phyloP scores from a whole-genome alignment of 37 sponge, comb jelly and placozoan species.

The Petrosia ficiformis region DNA sequence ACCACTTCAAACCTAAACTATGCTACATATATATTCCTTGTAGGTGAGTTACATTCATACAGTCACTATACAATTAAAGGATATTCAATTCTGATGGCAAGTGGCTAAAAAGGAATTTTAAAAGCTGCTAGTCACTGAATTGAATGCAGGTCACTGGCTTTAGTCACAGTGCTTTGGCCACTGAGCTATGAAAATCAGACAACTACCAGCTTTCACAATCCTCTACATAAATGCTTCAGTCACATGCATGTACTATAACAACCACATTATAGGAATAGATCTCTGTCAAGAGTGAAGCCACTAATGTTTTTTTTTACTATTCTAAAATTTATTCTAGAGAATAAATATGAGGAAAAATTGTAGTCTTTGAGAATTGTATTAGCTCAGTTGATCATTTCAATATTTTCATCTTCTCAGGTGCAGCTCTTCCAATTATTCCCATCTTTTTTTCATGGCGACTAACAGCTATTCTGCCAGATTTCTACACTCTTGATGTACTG shows the following conservation, averaged over 20 bases:
- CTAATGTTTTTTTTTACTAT: not conserved
- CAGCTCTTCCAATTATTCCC: conserved; percentile 2
- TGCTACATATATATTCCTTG: not conserved
- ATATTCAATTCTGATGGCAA: too few relatives aligned
- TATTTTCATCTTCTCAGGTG: conserved; percentile 8
- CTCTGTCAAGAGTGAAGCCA: not conserved
- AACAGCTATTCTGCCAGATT: conserved; percentile 12
- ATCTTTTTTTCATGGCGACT: conserved; percentile 40
- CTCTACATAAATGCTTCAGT: too few relatives aligned
- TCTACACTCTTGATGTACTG: not conserved
- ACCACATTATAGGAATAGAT: too few relatives aligned
- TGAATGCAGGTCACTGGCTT: too few relatives aligned
- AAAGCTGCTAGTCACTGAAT: too few relatives aligned
- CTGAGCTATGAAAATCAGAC: too few relatives aligned
- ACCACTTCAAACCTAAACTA: not conserved
- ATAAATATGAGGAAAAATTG: not conserved
- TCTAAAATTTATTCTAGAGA: not conserved
- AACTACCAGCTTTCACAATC: too few relatives aligned
- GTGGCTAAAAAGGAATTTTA: too few relatives aligned
- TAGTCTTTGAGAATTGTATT: not conserved
- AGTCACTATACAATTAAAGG: too few relatives aligned
- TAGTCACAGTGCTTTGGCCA: too few relatives aligned
- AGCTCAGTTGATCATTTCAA: not conserved
- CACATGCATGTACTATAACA: too few relatives aligned
- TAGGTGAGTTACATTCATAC: not conserved